These are phyloP conservation scores for Apeltes quadracus DNA, from an alignment of 2,113 vertebrate species.

Conservation along the genomic window DNA sequence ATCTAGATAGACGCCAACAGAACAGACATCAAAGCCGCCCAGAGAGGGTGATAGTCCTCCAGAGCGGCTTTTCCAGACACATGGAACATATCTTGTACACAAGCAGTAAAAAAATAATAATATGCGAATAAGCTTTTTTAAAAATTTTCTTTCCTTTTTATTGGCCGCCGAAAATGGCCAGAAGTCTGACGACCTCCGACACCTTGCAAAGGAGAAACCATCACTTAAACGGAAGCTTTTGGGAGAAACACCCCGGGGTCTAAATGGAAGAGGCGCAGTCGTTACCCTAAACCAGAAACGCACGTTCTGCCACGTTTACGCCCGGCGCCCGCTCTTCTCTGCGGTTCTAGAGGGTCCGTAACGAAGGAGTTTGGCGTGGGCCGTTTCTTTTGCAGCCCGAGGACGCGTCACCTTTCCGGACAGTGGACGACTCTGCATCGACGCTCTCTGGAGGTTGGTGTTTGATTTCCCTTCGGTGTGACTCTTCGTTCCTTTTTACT, in stretches of 20 bases:
- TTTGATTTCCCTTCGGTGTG: no score
- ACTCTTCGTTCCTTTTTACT: no score
- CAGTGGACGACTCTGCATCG: no score
- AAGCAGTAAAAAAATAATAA: neutral
- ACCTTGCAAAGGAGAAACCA: conserved; percentile 2
- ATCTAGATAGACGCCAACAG: conserved; percentile 54
- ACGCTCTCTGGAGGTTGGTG: no score
- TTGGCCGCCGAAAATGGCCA: conserved; percentile 4
- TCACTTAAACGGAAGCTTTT: conserved; percentile 7
- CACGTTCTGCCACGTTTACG: no score
- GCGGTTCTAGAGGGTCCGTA: no score
- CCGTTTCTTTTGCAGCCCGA: no score
- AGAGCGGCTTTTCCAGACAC: conserved; percentile 23
- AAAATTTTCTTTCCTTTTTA: conserved; percentile 27
- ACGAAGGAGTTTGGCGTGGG: no score
- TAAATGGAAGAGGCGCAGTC: neutral
- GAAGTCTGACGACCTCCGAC: conserved; percentile 18
- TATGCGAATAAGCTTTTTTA: conserved; percentile 5
- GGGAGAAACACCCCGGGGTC: conserved; percentile 15
- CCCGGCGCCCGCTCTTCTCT: no score
- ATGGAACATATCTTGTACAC: conserved; percentile 11
- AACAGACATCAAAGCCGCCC: conserved; percentile 57
- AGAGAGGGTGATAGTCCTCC: conserved; percentile 31
- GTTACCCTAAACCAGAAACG: no score
- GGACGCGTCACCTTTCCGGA: no score